Conservation (phyloP, 1,140 invertebrate genomes). For the Hydropsyche tenuis region DNA sequence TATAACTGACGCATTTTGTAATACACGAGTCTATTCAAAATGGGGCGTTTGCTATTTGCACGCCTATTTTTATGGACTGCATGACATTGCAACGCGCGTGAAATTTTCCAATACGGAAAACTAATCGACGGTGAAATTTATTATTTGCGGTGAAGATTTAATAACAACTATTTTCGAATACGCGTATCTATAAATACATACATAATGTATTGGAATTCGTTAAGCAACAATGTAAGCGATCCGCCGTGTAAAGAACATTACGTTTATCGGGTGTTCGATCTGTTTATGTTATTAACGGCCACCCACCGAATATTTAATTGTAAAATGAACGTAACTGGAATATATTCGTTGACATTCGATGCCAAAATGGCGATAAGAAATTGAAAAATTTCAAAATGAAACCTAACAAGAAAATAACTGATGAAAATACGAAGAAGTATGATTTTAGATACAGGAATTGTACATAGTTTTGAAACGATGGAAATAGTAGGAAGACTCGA, state of each 20-base stretch:
- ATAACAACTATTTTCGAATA: neutral
- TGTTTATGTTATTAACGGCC: slow-evolving; percentile 3
- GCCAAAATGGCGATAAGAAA: no score
- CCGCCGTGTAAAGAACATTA: neutral
- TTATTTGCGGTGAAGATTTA: neutral
- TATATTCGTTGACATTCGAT: no score
- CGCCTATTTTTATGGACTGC: no score
- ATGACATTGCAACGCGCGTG: neutral
- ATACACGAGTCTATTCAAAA: no score
- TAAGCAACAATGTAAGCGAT: neutral
- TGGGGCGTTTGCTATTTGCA: no score
- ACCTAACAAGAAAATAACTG: no score
- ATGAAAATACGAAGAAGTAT: no score
- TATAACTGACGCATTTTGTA: no score
- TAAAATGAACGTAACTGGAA: neutral
- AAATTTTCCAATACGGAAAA: neutral
- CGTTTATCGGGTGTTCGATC: neutral
- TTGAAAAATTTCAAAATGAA: no score
- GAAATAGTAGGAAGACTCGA: no score
- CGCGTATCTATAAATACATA: neutral
- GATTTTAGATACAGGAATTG: no score
- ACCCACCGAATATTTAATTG: slow-evolving; percentile 21
- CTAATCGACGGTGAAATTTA: neutral
- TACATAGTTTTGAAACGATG: no score
- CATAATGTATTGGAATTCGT: slow-evolving; percentile 12